These are phyloP conservation scores for Drosophila parabipectinata DNA, from an alignment of 1,140 invertebrate genomes.

Conservation along the genomic window DNA sequence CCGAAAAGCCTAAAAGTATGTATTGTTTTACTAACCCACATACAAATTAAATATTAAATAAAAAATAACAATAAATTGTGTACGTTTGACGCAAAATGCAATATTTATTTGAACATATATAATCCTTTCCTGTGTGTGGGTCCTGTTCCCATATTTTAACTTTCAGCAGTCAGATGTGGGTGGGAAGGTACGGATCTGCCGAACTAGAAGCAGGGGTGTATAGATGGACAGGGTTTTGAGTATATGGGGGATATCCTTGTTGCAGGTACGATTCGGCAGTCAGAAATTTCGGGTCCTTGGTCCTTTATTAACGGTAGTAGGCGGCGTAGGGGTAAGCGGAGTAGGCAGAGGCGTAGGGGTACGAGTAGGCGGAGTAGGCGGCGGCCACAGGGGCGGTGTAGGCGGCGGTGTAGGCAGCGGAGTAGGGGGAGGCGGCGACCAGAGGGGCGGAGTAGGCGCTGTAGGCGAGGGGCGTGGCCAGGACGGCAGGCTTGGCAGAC, in stretches of 20 bases:
- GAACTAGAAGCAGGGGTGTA: conserved; percentile 45
- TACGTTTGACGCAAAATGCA: conserved; percentile 74
- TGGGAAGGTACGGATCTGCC: background rate
- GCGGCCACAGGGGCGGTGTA: conserved; percentile 69
- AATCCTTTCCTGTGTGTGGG: conserved; percentile 17
- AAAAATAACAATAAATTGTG: background rate
- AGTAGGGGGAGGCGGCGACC: conserved; percentile 69
- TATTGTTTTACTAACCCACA: background rate
- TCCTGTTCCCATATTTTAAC: conserved; percentile 35
- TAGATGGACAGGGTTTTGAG: background rate
- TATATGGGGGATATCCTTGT: conserved; percentile 9
- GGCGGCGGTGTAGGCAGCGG: conserved; percentile 73
- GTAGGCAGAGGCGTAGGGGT: conserved; percentile 66
- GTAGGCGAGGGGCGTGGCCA: conserved; percentile 81
- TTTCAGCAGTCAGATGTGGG: conserved; percentile 16
- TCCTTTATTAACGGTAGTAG: conserved; percentile 72
- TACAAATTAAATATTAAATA: background rate
- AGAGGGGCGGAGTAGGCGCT: conserved; percentile 84
- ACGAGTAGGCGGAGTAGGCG: conserved; percentile 69
- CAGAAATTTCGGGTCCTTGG: background rate
- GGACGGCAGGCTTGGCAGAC: conserved; percentile 71
- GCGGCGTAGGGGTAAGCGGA: conserved; percentile 70
- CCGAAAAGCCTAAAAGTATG: conserved; percentile 27
- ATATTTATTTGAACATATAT: conserved; percentile 61
- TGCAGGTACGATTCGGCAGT: conserved; percentile 14